Evolutionary conservation across 2,888 invertebrate species (phyloP), one percentile per base, ranked within the genome.

Genomic region (Blastobasis adustella): DNA sequence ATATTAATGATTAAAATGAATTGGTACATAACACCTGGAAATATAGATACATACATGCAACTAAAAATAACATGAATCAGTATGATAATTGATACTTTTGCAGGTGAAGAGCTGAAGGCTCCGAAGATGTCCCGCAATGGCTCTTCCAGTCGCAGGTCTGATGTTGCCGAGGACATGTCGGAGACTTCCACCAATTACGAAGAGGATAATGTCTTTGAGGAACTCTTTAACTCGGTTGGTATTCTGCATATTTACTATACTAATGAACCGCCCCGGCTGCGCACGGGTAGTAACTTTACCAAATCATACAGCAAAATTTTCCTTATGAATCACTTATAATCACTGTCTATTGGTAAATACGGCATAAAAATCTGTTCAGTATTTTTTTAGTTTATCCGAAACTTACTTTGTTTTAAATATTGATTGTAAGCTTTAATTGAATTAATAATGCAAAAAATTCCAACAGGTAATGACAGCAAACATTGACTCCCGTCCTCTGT

Each of bases 181-280:
- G 94, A 94, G 63, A 92, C 92, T 49, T 93, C 93, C 2, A 92
- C 92, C 0, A 92, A 91, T 58, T 91, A 91, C 63, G 91, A 92
- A 46, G 95, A 96, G 59, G 95, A 96, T 54, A 94, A 94, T 61
- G 82, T 92, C n/a, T 94, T 93, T 69, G 98, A 98, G 79, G 97
- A 98, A 71, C 89, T 98, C 7, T 97, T 99, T 72, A 92, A 93
- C 57, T 91, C 96, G 9, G 94, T 94, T 54, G 79, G 86, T 76
- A 10, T 10, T 41, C 9, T 50, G 42, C 44, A 23, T 23, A 3
- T 23, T 23, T 23, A 23, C 23, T 23, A 23, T 23, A 23, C 23
- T 23, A 23, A 3, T 3, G 3, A 1, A 23, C 23, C 3, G 23
- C 23, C 23, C 23, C 23, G 23, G 23, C 23, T 23, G 1, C 3